Percentiles rank a stretch among this genome's conserved stretches.
Conservation (phyloP, 1,140 invertebrate genomes). For the Drosophila athabasca region DNA sequence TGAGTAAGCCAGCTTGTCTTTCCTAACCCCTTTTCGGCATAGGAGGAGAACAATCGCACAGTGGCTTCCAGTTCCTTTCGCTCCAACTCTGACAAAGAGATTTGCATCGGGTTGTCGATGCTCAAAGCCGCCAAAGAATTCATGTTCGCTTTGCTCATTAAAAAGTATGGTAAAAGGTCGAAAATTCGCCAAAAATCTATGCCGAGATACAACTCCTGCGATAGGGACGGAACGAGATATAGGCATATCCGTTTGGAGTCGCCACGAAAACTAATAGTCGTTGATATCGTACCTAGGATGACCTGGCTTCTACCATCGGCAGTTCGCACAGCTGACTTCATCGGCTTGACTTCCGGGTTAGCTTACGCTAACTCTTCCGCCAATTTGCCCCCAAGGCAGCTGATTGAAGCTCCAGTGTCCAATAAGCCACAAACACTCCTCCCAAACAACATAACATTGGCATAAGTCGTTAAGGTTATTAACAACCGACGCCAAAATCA, state of each 20-base stretch:
- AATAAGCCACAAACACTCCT: not conserved
- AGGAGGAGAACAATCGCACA: not conserved
- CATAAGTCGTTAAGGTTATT: not conserved
- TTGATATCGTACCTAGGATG: no score
- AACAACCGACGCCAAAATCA: not conserved
- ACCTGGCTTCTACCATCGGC: not conserved
- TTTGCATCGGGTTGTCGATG: no score
- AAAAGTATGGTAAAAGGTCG: not conserved
- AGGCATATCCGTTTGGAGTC: not conserved
- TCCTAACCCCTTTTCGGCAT: conserved; percentile 4
- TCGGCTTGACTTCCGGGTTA: not conserved
- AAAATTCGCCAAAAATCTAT: not conserved
- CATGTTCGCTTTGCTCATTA: not conserved
- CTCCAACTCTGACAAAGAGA: not conserved
- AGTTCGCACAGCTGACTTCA: not conserved
- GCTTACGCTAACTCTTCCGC: not conserved
- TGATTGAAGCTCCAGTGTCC: no score
- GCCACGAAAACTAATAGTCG: not conserved
- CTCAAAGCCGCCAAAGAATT: no score
- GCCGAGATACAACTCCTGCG: not conserved
- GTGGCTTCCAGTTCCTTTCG: not conserved
- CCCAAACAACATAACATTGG: not conserved
- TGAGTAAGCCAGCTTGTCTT: conserved; percentile 2
- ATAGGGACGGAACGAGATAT: not conserved
- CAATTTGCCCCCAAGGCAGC: no score